Evolutionary conservation across 35 echinoderm and acorn worm genomes (phyloP).

Genomic region (Patiria miniata): DNA sequence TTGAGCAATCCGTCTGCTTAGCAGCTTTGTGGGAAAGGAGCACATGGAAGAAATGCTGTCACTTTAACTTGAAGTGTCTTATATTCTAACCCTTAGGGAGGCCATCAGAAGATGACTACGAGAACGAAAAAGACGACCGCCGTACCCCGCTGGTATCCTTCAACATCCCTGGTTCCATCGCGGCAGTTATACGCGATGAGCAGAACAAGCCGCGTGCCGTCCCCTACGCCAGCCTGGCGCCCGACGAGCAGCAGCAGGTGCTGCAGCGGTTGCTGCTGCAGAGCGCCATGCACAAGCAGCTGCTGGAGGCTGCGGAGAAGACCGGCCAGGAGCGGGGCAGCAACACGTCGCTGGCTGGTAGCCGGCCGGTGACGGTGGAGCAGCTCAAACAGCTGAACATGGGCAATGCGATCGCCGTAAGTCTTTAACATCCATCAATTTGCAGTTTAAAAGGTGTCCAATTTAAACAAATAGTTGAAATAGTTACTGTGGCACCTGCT

Average conservation of each 20-base stretch:
- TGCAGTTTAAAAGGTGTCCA: no score
- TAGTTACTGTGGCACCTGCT: no score
- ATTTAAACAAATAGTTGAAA: no score
- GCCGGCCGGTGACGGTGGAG: constrained; percentile 30
- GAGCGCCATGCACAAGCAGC: constrained; percentile 81
- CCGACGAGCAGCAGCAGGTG: constrained; percentile 66
- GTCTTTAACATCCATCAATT: not conserved
- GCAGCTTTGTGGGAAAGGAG: no score
- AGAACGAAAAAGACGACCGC: not conserved
- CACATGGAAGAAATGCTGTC: no score
- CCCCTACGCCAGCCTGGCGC: constrained; percentile 65
- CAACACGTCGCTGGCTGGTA: constrained; percentile 20
- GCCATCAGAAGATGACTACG: constrained; percentile 33
- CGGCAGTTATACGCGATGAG: constrained; percentile 76
- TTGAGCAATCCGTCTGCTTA: no score
- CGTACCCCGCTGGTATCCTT: constrained; percentile 7
- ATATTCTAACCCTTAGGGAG: constrained; percentile 6
- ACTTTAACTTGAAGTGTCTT: no score
- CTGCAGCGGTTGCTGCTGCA: constrained; percentile 82
- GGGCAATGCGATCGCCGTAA: constrained; percentile 75
- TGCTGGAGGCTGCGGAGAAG: constrained; percentile 22
- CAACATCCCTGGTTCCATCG: constrained; percentile 68
- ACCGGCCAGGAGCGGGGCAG: not conserved
- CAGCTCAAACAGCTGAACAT: constrained; percentile 59
- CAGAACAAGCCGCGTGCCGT: constrained; percentile 87